Evolutionary conservation across 2,113 vertebrate genomes (phyloP), one percentile per base, ranked within the genome.

Genomic region (Galemys pyrenaicus): DNA sequence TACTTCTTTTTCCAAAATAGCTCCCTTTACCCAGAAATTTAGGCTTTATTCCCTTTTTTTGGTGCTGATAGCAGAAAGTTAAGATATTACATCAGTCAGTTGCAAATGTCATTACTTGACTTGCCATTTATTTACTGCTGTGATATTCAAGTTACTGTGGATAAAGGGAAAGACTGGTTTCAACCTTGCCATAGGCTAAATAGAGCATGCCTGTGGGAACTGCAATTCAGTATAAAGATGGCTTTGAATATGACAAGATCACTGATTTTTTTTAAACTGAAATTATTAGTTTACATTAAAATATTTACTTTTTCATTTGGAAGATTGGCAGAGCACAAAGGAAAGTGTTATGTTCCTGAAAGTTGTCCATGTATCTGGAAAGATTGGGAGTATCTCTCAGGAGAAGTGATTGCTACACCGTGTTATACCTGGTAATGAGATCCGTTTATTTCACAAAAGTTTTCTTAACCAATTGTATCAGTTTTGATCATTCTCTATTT

Each of bases 321-420:
- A 98, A 99, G 99, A 92, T 98, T 99, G 98, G 99, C 99, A 32
- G 98, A 99, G 56, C 99, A 99, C 91, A 99, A 98, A 97, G 99
- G 99, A 6, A 98, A 99, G 88, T 99, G 99, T 94, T 99, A 99
- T 96, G 98, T 99, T 97, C 99, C 99, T 83, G 99, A 99, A 92
- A 99, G 99, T 97, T 99, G 99, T 86, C 99, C 99, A 0, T 99
- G 99, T 95, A 98, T 98, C 56, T 99, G 99, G 99, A 99, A 99
- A 92, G 99, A 99, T 26, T 99, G 99, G 94, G 99, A 99, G 95
- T 99, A 99, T 96, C 98, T 99, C 51, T 99, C 99, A 37, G 99
- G 99, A 97, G 99, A 99, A 98, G 98, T 98, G 39, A 99, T 99
- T 98, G 98, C 99, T 95, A 99, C 99, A 13, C 98, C 99, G 0